A percentile compares a stretch with the other conserved stretches of the same genome.
phyloP scores from a whole-genome alignment of 2,113 vertebrate genomes.

The Myrmecobius fasciatus region DNA sequence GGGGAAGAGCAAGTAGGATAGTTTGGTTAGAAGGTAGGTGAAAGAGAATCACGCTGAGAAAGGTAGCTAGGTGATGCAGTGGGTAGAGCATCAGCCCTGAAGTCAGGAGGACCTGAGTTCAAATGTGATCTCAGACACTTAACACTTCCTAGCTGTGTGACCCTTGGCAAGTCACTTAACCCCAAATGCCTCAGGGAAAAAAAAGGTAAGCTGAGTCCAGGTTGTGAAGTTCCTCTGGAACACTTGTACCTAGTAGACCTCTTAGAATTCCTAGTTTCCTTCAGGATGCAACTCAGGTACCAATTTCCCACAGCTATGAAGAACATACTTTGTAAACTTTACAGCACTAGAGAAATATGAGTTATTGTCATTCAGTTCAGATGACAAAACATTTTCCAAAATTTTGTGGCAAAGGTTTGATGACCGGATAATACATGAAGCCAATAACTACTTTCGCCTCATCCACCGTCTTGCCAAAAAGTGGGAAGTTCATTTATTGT shows the following conservation, averaged over 20 bases:
- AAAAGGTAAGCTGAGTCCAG: background rate
- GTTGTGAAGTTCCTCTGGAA: background rate
- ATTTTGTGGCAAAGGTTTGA: background rate
- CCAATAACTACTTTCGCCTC: background rate
- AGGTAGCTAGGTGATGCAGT: background rate
- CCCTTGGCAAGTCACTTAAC: too few relatives aligned
- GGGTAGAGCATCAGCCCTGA: too few relatives aligned
- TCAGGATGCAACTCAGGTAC: background rate
- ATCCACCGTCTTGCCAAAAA: too few relatives aligned
- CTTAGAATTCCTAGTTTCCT: background rate
- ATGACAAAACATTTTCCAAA: conserved; percentile 23
- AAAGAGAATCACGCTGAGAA: background rate
- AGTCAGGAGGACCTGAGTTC: too few relatives aligned
- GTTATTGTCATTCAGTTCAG: background rate
- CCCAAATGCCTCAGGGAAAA: too few relatives aligned
- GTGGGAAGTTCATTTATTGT: background rate
- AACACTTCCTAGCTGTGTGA: too few relatives aligned
- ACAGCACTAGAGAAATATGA: background rate
- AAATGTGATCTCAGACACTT: too few relatives aligned
- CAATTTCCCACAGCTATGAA: background rate
- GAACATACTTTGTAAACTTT: background rate
- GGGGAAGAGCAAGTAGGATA: background rate
- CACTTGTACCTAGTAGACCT: background rate
- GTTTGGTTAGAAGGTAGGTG: background rate
- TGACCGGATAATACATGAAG: background rate